Evolutionary conservation across 2,888 invertebrate genomes (phyloP).

Genomic region (Papilio demoleus): DNA sequence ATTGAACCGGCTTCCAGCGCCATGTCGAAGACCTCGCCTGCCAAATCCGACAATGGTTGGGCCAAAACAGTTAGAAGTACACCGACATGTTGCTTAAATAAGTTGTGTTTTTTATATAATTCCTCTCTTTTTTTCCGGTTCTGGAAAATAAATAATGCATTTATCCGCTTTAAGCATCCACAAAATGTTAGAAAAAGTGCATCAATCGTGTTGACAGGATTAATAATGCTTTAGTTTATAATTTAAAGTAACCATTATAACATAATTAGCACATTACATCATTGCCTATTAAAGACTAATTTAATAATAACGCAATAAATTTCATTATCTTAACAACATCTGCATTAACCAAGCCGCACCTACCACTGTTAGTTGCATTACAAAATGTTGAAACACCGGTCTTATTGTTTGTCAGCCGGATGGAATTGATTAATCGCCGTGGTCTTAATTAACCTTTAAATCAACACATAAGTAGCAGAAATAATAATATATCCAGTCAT

Average conservation of each 20-base stretch:
- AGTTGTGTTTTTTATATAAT: too few species aligned
- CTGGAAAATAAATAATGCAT: too few species aligned
- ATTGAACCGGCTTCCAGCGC: too few species aligned
- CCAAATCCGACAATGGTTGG: too few species aligned
- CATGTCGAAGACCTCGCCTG: too few species aligned
- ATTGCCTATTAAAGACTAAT: conserved; percentile 11
- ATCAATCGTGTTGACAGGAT: too few species aligned
- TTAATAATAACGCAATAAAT: conserved; percentile 19
- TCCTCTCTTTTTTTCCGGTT: too few species aligned
- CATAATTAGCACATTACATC: conserved; percentile 1
- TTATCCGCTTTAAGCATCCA: too few species aligned
- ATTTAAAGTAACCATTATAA: background rate
- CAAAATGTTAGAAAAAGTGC: too few species aligned
- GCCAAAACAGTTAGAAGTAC: too few species aligned
- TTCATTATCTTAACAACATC: conserved; percentile 27
- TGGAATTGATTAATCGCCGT: conserved; percentile 62
- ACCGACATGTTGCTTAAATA: too few species aligned
- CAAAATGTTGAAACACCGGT: conserved; percentile 61
- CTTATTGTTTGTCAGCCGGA: conserved; percentile 62
- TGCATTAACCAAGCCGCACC: conserved; percentile 21
- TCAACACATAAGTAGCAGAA: conserved; percentile 38
- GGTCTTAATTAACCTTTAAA: conserved; percentile 50
- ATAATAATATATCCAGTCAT: background rate
- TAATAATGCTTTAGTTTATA: background rate
- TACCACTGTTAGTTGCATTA: conserved; percentile 51